A percentile compares a stretch with the other conserved stretches of the same genome.
Evolutionary conservation across 2,113 vertebrate species (phyloP).

Genomic region (Xerus inauris): DNA sequence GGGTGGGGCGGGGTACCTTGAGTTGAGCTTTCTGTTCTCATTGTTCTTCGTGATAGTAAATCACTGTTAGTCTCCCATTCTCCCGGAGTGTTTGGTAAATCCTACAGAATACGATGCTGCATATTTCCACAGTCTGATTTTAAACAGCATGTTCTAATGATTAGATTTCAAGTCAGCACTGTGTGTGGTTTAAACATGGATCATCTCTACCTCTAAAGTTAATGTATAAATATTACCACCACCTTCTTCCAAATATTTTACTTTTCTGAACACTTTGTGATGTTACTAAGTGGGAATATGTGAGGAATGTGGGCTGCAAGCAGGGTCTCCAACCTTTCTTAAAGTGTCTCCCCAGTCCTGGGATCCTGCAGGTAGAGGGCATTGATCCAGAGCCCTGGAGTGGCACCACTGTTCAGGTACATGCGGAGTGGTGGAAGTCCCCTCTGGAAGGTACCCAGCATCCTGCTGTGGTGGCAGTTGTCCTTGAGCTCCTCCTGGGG

Average conservation of each 20-base stretch:
- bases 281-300: neutral
- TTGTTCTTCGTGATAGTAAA: neutral
- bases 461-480: neutral
- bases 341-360: neutral
- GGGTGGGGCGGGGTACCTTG: neutral
- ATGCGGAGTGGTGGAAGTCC: neutral
- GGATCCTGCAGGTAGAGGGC: neutral
- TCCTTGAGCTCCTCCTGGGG: neutral
- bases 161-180: neutral
- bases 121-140: neutral
- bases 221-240: neutral
- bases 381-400: neutral
- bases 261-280: neutral
- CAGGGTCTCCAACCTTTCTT: neutral
- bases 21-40: neutral
- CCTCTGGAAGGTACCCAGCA: neutral
- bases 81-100: neutral
- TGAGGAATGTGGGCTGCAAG: neutral
- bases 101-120: neutral
- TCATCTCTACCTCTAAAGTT: neutral
- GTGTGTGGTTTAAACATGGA: neutral
- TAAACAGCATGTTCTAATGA: constrained; percentile 6
- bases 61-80: neutral
- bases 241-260: neutral
- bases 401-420: neutral